Evolutionary conservation across 1,140 invertebrate genomes (phyloP).

Genomic region (Drepana arcuata): DNA sequence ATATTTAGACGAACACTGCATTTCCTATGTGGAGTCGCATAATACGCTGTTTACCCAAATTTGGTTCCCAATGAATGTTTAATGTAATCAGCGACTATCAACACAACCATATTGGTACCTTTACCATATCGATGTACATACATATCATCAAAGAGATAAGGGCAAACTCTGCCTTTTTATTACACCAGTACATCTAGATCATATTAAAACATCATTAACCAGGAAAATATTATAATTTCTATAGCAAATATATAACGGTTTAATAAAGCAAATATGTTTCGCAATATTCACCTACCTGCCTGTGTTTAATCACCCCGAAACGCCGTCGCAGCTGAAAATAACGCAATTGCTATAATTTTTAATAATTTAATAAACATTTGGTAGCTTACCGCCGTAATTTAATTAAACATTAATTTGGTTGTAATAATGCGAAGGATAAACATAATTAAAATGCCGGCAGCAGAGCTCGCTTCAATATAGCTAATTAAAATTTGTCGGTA

Average conservation of each 20-base stretch:
- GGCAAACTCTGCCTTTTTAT: no score
- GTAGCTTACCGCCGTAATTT: not conserved
- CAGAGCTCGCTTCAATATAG: slow-evolving; percentile 12
- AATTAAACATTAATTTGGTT: slow-evolving; percentile 15
- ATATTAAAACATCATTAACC: no score
- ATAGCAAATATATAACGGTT: not conserved
- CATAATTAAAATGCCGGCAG: slow-evolving; percentile 36
- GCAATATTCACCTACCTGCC: no score
- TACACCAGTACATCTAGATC: no score
- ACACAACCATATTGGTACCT: slow-evolving; percentile 22
- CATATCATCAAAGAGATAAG: no score
- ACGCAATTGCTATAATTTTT: no score
- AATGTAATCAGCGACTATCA: slow-evolving; percentile 49
- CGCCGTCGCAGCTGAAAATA: no score
- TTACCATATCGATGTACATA: no score
- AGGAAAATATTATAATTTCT: not conserved
- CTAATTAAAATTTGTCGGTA: slow-evolving; percentile 28
- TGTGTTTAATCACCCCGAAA: no score
- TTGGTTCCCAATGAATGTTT: slow-evolving; percentile 49
- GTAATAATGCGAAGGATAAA: slow-evolving; percentile 31
- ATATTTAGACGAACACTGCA: no score
- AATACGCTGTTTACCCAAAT: slow-evolving; percentile 51
- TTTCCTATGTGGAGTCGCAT: slow-evolving; percentile 29
- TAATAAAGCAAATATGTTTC: no score
- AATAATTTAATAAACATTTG: not conserved